Percentiles rank a stretch among this genome's conserved stretches.
Evolutionary conservation across 2,797 vertebrate genomes (phyloP).

Genomic region (Cetoscarus ocellatus): DNA sequence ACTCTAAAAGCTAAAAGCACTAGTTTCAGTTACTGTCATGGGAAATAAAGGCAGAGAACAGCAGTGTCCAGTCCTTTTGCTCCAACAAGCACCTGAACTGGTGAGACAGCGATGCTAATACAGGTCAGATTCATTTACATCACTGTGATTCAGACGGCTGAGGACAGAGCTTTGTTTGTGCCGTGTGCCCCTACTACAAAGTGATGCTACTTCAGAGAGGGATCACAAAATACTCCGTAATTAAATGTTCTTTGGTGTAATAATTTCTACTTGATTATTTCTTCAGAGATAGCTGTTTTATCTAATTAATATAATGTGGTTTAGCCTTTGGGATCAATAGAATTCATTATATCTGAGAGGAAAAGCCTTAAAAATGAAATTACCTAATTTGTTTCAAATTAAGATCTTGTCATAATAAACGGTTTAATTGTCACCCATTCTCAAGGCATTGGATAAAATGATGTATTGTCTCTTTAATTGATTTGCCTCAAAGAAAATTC

Average conservation of each 20-base stretch:
- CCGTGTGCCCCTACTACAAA: slow-evolving; percentile 3
- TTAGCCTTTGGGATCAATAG: slow-evolving; percentile 1
- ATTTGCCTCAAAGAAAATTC: neutral
- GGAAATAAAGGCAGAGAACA: slow-evolving; percentile 8
- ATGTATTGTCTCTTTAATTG: neutral
- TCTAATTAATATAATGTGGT: slow-evolving; percentile 8
- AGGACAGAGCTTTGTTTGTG: slow-evolving; percentile 19
- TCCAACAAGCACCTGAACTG: slow-evolving; percentile 8
- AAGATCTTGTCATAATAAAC: neutral
- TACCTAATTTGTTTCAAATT: neutral
- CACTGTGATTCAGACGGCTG: slow-evolving; percentile 20
- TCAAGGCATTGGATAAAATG: neutral
- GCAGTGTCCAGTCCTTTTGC: neutral
- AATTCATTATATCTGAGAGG: neutral
- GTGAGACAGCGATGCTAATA: slow-evolving; percentile 29
- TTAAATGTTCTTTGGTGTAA: slow-evolving; percentile 2
- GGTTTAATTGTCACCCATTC: neutral
- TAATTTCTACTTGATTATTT: neutral
- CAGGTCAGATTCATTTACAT: slow-evolving; percentile 43
- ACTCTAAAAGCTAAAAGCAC: neutral
- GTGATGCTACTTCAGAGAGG: neutral
- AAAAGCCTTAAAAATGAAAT: neutral
- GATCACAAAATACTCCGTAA: neutral
- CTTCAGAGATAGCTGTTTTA: slow-evolving; percentile 6
- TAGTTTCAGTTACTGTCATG: neutral